Evolutionary conservation across 2,113 vertebrate genomes (phyloP).

Genomic region (Myxocyprinus asiaticus): DNA sequence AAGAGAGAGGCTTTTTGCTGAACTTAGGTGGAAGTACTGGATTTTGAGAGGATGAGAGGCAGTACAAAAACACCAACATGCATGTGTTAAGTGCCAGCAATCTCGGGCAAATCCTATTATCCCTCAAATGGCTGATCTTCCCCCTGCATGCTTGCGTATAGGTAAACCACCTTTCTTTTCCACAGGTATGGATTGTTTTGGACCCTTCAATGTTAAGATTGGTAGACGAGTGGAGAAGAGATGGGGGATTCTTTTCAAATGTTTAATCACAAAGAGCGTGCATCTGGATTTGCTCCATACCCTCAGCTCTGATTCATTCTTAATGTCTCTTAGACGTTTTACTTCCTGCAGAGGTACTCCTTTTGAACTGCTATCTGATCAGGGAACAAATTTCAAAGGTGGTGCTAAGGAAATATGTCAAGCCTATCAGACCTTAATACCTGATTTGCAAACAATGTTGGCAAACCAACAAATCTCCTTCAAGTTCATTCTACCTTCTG

Average conservation of each 20-base stretch:
- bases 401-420: not conserved
- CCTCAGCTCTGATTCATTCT: not conserved
- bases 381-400: not conserved
- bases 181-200: not conserved
- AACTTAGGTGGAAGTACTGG: not conserved
- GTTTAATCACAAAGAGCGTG: not conserved
- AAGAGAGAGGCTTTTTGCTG: conserved; percentile 10
- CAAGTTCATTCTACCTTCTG: no score
- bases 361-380: not conserved
- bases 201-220: no score
- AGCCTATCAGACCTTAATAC: no score
- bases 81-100: conserved; percentile 13
- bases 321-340: not conserved
- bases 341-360: not conserved
- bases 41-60: conserved; percentile 8
- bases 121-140: not conserved
- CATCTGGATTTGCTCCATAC: no score
- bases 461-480: no score
- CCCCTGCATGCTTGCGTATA: not conserved
- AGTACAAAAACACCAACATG: conserved; percentile 3
- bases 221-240: not conserved
- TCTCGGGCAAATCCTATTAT: not conserved
- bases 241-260: not conserved
- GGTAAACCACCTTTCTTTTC: not conserved
- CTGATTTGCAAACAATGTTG: no score